Conservation (phyloP, 1,140 invertebrate species). For the Carposina sasakii region DNA sequence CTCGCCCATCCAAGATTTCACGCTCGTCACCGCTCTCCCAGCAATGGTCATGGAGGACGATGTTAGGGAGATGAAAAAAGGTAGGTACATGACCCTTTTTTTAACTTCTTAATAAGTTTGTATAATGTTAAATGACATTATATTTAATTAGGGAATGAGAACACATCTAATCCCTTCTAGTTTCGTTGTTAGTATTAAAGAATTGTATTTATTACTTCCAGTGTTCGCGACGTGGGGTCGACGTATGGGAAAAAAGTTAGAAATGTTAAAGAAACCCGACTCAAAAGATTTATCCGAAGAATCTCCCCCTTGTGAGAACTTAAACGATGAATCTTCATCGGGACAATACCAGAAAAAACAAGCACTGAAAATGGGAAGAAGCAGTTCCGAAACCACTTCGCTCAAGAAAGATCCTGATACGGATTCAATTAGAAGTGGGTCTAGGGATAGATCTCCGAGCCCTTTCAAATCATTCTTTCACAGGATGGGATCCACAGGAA, state of each 20-base stretch:
- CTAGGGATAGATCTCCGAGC: slow-evolving; percentile 74
- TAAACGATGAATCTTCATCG: slow-evolving; percentile 43
- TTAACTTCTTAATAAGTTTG: not conserved
- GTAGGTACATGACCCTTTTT: slow-evolving; percentile 36
- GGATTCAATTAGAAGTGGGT: slow-evolving; percentile 63
- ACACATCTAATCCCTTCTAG: too few species aligned
- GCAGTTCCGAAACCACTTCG: slow-evolving; percentile 64
- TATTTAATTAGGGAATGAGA: too few species aligned
- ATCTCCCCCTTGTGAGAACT: slow-evolving; percentile 32
- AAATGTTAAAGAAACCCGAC: slow-evolving; percentile 80
- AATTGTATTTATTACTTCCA: slow-evolving; percentile 63
- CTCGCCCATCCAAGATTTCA: slow-evolving; percentile 63
- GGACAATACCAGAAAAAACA: slow-evolving; percentile 67
- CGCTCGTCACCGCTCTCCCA: slow-evolving; percentile 74
- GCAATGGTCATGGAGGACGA: slow-evolving; percentile 76
- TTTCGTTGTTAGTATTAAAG: too few species aligned
- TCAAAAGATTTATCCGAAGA: slow-evolving; percentile 71
- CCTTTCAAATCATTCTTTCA: slow-evolving; percentile 83
- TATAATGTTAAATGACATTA: too few species aligned
- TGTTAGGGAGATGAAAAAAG: slow-evolving; percentile 71
- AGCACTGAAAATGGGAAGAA: slow-evolving; percentile 70
- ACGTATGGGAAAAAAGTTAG: slow-evolving; percentile 84
- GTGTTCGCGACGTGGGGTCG: slow-evolving; percentile 86
- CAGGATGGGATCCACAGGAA: slow-evolving; percentile 83
- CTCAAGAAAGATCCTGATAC: slow-evolving; percentile 58